Conservation (phyloP, 2,888 invertebrate genomes). For the Drosophila gaucha region DNA sequence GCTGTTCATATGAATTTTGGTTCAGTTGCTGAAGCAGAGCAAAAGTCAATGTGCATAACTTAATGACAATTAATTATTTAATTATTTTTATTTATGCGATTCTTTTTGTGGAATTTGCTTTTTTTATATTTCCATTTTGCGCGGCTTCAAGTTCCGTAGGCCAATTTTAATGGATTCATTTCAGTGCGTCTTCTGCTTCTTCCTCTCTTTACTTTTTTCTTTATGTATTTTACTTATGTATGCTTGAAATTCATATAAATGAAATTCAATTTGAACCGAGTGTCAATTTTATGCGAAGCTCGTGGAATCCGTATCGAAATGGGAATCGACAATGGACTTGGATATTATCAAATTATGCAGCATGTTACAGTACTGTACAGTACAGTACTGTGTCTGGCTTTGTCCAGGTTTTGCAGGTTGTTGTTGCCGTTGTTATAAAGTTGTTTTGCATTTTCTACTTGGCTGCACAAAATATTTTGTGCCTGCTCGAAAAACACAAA, state of each 20-base stretch:
- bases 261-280: slow-evolving; percentile 43
- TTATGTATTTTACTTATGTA: slow-evolving; percentile 46
- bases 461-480: slow-evolving; percentile 64
- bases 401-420: slow-evolving; percentile 5
- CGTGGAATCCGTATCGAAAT: slow-evolving; percentile 27
- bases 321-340: slow-evolving; percentile 42
- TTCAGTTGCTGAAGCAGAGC: slow-evolving; percentile 39
- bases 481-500: no score
- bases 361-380: no score
- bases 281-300: slow-evolving; percentile 55
- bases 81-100: slow-evolving; percentile 77
- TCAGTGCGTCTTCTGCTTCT: not conserved
- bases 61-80: slow-evolving; percentile 77
- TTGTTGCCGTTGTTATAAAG: slow-evolving; percentile 14
- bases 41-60: slow-evolving; percentile 63
- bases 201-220: no score
- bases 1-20: slow-evolving; percentile 17
- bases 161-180: slow-evolving; percentile 36
- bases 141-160: slow-evolving; percentile 33
- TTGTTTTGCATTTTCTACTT: slow-evolving; percentile 63
- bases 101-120: slow-evolving; percentile 24
- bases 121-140: slow-evolving; percentile 19
- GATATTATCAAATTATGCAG: slow-evolving; percentile 71
- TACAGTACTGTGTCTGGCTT: slow-evolving; percentile 8
- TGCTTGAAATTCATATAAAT: slow-evolving; percentile 47